Percentiles rank a stretch among this genome's conserved stretches.
These are phyloP conservation scores for Lycorma delicatula DNA, from an alignment of 1,140 invertebrate species.

Conservation along the genomic window DNA sequence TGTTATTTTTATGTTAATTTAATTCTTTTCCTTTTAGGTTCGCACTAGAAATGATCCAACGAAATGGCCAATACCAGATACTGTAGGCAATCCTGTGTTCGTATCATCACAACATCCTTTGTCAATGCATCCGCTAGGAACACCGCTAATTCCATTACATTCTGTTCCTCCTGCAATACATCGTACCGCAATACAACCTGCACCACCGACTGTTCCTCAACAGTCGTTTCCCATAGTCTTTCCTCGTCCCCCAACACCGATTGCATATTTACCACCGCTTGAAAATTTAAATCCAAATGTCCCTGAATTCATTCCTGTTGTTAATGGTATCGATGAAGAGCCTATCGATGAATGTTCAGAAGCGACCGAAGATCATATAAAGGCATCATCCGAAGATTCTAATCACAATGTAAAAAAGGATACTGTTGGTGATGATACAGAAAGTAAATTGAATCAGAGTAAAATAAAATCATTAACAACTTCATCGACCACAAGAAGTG, in stretches of 20 bases:
- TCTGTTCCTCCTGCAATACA: slow-evolving; percentile 48
- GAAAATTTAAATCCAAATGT: slow-evolving; percentile 75
- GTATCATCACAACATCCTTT: slow-evolving; percentile 25
- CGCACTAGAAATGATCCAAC: slow-evolving; percentile 69
- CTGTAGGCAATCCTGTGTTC: slow-evolving; percentile 35
- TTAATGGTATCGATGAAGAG: slow-evolving; percentile 11
- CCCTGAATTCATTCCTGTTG: slow-evolving; percentile 67
- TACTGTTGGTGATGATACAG: no score
- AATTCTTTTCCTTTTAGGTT: slow-evolving; percentile 53
- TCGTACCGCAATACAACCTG: no score
- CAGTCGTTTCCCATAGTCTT: slow-evolving; percentile 13
- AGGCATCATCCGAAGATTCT: no score
- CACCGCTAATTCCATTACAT: slow-evolving; percentile 41
- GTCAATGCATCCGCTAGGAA: slow-evolving; percentile 22
- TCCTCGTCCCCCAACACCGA: slow-evolving; percentile 16
- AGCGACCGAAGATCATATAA: slow-evolving; percentile 11
- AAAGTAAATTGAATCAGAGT: no score
- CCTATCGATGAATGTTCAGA: slow-evolving; percentile 18
- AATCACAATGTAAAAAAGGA: no score
- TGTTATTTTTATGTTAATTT: no score
- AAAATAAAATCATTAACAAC: no score
- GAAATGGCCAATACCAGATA: slow-evolving; percentile 75
- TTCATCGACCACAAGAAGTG: no score
- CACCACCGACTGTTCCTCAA: background rate
- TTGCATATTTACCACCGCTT: slow-evolving; percentile 18